Base-by-base conservation (phyloP, 2,888 invertebrate genomes). In the Mamestra brassicae region DNA sequence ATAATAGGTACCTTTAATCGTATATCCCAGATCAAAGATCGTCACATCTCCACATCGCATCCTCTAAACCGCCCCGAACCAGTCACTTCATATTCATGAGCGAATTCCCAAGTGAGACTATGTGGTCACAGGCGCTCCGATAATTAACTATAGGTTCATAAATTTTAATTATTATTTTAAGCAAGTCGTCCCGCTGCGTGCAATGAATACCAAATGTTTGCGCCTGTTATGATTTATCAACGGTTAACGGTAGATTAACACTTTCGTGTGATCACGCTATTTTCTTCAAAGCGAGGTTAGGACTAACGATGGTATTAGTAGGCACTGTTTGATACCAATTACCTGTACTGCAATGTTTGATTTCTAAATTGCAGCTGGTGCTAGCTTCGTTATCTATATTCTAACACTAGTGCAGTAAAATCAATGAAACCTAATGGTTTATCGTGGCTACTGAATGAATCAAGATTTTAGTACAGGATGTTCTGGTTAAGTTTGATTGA, bases 131-230 rank as follows among this genome's bases (percentile, higher is more conserved):
- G 76, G 50, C 67, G 61, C 74, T 85, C 66, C 26, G 34, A 57
- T 84, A 85, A 85, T 85, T 75, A 85, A 77, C 69, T 62, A 50
- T 74, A 52, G 60, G 34, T 71, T 65, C 70, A 82, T 87, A 75
- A 47, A 78, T 75, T 82, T 82, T 82, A 85, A 85, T 85, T 85
- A 87, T 71, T 65, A 87, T 87, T 85, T 87, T 87, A 78, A 85
- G 62, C 73, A 82, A 81, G 72, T 87, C 65, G 60, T 85, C 85
- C 78, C 73, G 85, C 85, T 71, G 85, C 42, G 87, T 82, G 76
- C 75, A 78, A 85, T 85, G 80, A 82, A 85, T 87, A 85, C 66
- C 64, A 67, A 87, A 74, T 85, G 62, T 85, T 82, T 72, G 64
- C 60, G 54, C 42, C 57, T 81, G 63, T 63, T 76, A 57, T 79